phyloP scores from a whole-genome alignment of 2,113 vertebrate species.

The Lontra canadensis region DNA sequence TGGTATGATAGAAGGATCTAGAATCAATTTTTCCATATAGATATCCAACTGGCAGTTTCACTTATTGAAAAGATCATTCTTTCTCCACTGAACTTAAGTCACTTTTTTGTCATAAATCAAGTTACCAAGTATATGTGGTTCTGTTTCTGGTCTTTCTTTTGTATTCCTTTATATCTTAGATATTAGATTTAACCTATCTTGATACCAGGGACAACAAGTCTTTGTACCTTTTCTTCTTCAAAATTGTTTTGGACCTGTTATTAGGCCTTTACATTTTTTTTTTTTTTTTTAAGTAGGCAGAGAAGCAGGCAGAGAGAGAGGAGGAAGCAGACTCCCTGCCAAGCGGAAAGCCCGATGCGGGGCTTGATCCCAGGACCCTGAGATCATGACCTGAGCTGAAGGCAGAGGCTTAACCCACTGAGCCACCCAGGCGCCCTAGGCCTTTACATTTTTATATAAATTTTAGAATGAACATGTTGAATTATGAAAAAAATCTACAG shows the following conservation, averaged over 20 bases:
- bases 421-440: not conserved
- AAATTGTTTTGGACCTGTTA: not conserved
- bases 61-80: not conserved
- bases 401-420: too few species aligned
- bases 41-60: not conserved
- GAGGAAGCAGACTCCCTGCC: too few species aligned
- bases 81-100: not conserved
- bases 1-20: not conserved
- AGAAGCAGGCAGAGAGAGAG: too few species aligned
- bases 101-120: not conserved
- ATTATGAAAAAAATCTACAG: not conserved
- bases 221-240: not conserved
- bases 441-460: not conserved
- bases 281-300: too few species aligned
- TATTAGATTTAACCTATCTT: not conserved
- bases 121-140: not conserved
- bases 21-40: not conserved
- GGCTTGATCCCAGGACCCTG: too few species aligned
- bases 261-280: not conserved
- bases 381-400: too few species aligned
- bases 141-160: slow-evolving; percentile 31
- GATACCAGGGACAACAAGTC: not conserved
- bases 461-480: not conserved
- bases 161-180: not conserved
- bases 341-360: too few species aligned